Evolutionary conservation across 2,113 vertebrate genomes (phyloP).

Genomic region (Paradoxurus hermaphroditus): DNA sequence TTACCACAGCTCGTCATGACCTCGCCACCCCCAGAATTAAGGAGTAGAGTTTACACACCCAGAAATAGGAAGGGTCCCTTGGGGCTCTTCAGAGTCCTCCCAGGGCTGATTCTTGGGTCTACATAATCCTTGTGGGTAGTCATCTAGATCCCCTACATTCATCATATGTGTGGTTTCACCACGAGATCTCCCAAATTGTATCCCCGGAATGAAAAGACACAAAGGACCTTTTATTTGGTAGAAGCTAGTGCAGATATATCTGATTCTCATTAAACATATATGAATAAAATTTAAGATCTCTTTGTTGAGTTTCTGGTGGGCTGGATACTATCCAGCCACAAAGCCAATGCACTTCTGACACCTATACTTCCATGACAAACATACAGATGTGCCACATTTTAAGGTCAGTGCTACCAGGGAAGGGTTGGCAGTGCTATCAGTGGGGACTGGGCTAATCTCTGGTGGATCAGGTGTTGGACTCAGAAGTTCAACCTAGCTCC

Average conservation of each 20-base stretch:
- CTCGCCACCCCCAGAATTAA: background rate
- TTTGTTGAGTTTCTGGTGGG: background rate
- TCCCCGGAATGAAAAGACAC: background rate
- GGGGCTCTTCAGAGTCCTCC: background rate
- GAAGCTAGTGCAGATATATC: background rate
- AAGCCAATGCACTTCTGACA: accelerated
- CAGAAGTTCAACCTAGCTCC: background rate
- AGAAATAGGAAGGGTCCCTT: background rate
- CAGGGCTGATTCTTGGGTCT: background rate
- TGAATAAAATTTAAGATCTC: background rate
- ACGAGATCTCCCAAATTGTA: background rate
- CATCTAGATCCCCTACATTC: too few species aligned
- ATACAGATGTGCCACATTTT: background rate
- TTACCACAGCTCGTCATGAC: background rate
- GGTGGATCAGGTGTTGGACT: background rate
- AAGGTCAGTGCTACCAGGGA: background rate
- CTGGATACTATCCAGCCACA: background rate
- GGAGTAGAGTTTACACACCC: background rate
- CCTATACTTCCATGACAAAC: background rate
- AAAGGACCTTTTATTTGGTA: background rate
- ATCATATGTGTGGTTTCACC: background rate
- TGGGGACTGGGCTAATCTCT: background rate
- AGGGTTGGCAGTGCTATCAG: background rate
- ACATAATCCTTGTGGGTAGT: background rate
- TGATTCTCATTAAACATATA: background rate